Evolutionary conservation across 1,140 invertebrate genomes (phyloP), one percentile per base, ranked within the genome.

Genomic region (Liolophura sinensis): DNA sequence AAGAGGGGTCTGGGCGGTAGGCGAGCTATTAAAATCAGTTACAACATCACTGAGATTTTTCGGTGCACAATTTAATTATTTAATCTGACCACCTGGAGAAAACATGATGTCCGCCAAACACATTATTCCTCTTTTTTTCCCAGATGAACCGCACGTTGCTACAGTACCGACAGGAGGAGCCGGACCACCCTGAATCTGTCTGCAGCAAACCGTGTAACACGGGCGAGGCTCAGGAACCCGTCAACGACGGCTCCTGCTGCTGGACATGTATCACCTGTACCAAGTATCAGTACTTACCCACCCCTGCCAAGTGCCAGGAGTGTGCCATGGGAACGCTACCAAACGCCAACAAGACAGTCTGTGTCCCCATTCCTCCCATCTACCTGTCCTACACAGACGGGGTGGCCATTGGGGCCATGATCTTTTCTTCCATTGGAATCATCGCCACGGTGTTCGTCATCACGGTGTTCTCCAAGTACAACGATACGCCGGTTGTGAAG

Each of bases 181-280:
- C 89, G 0, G 87, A 88, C 55, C 90, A 92, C 24, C 94, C 94
- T 0, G 89, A 92, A 74, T 97, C 95, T 25, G 92, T 96, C 14
- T 97, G 93, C 86, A 94, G 92, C 80, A 86, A 92, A 60, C 92
- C 93, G 40, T 98, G 95, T 83, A 89, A 90, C 67, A 84, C 88
- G 46, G 94, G 93, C 1, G 93, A 96, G 82, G 94, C 93, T 61
- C 95, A 94, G 86, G 91, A 93, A 81, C 94, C 93, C 82, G 91
- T 95, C 27, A 93, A 94, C 77, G 93, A 93, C 0, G 93, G 96
- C 78, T 92, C 90, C 72, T 97, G 95, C 82, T 97, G 96, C 83
- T 98, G 95, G 95, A 94, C 94, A 74, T 97, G 96, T 85, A 92
- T 94, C 87, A 93, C 95, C 85, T 97, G 95, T 82, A 90, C 92